Conservation (phyloP, 1,140 invertebrate species). For the Drosophila azteca region DNA sequence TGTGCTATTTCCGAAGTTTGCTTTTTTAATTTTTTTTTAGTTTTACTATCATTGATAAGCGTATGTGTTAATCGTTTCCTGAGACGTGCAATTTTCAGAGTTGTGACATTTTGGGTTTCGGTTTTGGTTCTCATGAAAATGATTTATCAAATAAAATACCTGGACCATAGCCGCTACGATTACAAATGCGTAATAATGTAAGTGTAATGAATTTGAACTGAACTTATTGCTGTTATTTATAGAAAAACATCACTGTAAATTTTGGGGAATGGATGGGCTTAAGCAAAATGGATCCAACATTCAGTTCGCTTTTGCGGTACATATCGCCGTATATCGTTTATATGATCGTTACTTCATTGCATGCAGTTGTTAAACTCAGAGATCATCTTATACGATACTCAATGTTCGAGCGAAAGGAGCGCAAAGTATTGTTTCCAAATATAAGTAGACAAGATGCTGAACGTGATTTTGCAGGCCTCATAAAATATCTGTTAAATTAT, state of each 20-base stretch:
- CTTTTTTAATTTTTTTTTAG: constrained; percentile 88
- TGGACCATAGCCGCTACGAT: constrained; percentile 86
- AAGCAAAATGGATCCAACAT: constrained; percentile 85
- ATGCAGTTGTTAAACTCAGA: constrained; percentile 94
- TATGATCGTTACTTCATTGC: constrained; percentile 92
- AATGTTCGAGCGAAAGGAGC: constrained; percentile 50
- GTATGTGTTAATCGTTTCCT: constrained; percentile 88
- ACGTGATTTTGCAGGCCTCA: constrained; percentile 89
- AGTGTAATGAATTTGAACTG: not conserved
- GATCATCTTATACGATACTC: constrained; percentile 88
- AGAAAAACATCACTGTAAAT: constrained; percentile 85
- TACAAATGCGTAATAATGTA: constrained; percentile 52
- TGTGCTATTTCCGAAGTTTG: constrained; percentile 65
- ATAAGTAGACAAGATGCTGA: constrained; percentile 93
- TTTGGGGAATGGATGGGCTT: constrained; percentile 96
- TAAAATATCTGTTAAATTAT: constrained; percentile 96
- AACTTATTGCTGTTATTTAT: not conserved
- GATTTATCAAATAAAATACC: constrained; percentile 97
- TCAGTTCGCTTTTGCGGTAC: constrained; percentile 86
- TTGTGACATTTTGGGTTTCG: constrained; percentile 91
- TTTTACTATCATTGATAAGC: constrained; percentile 89
- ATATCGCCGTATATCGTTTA: constrained; percentile 93
- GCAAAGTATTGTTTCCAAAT: constrained; percentile 92
- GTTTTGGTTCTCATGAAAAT: constrained; percentile 94
- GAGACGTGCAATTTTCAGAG: constrained; percentile 89